Base-by-base conservation (phyloP, 2,113 vertebrate species). In the Camelus bactrianus region DNA sequence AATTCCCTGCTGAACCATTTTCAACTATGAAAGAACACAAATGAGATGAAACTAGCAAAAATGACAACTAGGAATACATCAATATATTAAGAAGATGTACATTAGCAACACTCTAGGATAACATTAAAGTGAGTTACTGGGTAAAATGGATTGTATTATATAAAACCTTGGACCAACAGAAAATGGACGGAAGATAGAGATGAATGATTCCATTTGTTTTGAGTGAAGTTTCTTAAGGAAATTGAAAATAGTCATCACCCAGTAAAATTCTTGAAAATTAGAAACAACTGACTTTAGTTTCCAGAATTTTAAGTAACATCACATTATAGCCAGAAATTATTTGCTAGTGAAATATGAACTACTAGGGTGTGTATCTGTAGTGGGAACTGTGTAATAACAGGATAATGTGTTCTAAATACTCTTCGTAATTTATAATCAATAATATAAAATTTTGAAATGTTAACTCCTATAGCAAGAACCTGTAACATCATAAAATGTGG, bases 391-490 rank as follows among this genome's bases (percentile, higher is more conserved):
- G 15, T 16, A 92, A 60, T 48, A 94, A 87, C 3, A 93, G 46
- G 38, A 80, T 85, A 76, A 28, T 26, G 26, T 84, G 20, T 69
- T 92, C 28, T 86, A 72, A 94, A 79, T 46, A 54, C 32, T 69
- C 16, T 48, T 46, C 79, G 60, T 65, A 30, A 46, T 75, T 96
- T 93, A 56, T 46, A 89, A 84, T 67, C 75, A 73, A 35, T 67
- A 64, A 58, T 50, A 69, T 62, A 93, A 42, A 92, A 70, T 50
- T 92, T 81, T 89, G 62, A 56, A 94, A 58, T 80, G 22, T 93
- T 93, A 91, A 93, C 77, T 90, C 54, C 84, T 96, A 75, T 1
- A 93, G 52, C 9, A 96, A 91, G 76, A 92, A 97, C 30, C 62
- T 94, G 28, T 83, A 79, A 65, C 35, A 79, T 82, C 35, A 82